These are phyloP conservation scores for Cnemophilus loriae DNA, from an alignment of 2,113 vertebrate species.

Conservation along the genomic window DNA sequence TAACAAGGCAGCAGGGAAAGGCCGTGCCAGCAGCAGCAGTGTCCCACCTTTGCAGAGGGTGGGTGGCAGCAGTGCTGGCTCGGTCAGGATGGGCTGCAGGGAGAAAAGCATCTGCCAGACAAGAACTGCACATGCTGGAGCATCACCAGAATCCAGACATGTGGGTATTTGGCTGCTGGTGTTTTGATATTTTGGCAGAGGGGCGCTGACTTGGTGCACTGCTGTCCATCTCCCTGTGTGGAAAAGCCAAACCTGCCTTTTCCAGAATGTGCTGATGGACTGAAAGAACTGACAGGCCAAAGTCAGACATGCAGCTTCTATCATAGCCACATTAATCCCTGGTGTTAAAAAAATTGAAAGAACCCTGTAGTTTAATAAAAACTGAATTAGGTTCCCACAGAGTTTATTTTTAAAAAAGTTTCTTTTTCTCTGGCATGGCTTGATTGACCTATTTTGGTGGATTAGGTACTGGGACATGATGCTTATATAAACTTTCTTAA, in stretches of 20 bases:
- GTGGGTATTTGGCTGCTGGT: background rate
- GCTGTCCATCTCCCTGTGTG: background rate
- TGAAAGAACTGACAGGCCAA: background rate
- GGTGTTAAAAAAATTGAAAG: background rate
- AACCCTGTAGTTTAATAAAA: background rate
- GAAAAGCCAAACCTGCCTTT: background rate
- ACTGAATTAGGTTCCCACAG: background rate
- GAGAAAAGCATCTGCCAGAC: background rate
- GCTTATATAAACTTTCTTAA: conserved; percentile 7
- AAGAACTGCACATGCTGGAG: background rate
- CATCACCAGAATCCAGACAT: background rate
- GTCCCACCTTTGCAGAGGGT: background rate
- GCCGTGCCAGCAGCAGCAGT: background rate
- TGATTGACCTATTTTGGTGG: conserved; percentile 6
- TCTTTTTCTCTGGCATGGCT: background rate
- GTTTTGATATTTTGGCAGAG: background rate
- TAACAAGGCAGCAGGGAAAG: background rate
- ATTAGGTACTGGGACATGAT: background rate
- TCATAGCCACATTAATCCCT: background rate
- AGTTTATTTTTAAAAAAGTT: background rate
- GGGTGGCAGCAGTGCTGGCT: background rate
- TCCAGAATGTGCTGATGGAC: background rate
- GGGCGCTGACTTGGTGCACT: background rate
- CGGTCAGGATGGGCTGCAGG: background rate
- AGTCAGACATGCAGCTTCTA: background rate